phyloP scores from a whole-genome alignment of 2,113 vertebrate species.

The mouse (Mus musculus) region GRCm39 chr16:35370001-35370500 shows the following conservation, averaged over 20 bases:
- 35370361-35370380: conserved; percentile 48
- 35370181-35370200: conserved; percentile 17
- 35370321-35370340: conserved; percentile 58
- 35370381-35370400: conserved; percentile 71
- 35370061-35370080: conserved; percentile 41
- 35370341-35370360: not conserved
- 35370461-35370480: conserved; percentile 59
- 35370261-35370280: conserved; percentile 35
- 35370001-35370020: conserved; percentile 33
- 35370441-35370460: conserved; percentile 62
- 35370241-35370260: conserved; percentile 46
- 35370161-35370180: conserved; percentile 27
- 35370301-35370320: conserved; percentile 23
- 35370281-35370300: conserved; percentile 21
- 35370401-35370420: conserved; percentile 59
- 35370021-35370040: conserved; percentile 35
- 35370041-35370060: conserved; percentile 64
- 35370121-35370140: conserved; percentile 50
- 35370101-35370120: conserved; percentile 48
- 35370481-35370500: conserved; percentile 52
- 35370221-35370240: conserved; percentile 51
- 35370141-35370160: not conserved
- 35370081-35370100: conserved; percentile 41
- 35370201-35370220: conserved; percentile 14
- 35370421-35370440: conserved; percentile 52